Evolutionary conservation across 1,140 invertebrate species (phyloP), one percentile per base, ranked within the genome.

Genomic region (Drosophila nigrodunni): DNA sequence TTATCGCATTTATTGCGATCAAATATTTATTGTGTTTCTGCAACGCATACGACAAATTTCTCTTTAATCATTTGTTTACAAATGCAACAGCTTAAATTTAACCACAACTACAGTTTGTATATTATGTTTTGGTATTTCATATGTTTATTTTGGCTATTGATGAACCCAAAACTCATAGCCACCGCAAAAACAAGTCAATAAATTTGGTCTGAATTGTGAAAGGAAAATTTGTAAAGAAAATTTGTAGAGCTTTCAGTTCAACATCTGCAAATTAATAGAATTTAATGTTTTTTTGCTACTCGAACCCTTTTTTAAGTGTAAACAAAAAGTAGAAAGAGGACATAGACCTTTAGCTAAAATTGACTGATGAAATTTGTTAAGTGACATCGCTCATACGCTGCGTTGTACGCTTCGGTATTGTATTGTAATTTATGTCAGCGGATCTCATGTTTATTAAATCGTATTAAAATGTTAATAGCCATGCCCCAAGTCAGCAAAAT

Each of bases 401-500:
- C 49, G 77, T 89, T 66, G 77, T 50, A 75, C 57, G 49, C 15
- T 39, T 30, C 35, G 41, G 47, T 25, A 74, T 59, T 66, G 39
- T 55, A 54, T 34, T 9, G 62, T 80, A 78, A 89, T 88, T 81
- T 86, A 86, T 86, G 75, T 66, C 55, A 50, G 69, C 34, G 43
- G 60, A 50, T 78, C 78, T 78, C 78, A 78, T 80, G 78, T 78
- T 78, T 80, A 78, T 74, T 78, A 78, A 80, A 65, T 80, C 85
- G 80, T 77, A 89, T 88, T 89, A 80, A 88, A 88, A 89, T 88
- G 83, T 89, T 89, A 88, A 88, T 88, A 67, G 55, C 41, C 61
- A 70, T 78, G 77, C 74, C 67, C 61, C 41, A 77, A 89, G 77
- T 74, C 86, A 37, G 65, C 69, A 47, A 83, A 88, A 89, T 21